Base-by-base conservation (phyloP, 2,113 vertebrate species). In the Crocuta crocuta region DNA sequence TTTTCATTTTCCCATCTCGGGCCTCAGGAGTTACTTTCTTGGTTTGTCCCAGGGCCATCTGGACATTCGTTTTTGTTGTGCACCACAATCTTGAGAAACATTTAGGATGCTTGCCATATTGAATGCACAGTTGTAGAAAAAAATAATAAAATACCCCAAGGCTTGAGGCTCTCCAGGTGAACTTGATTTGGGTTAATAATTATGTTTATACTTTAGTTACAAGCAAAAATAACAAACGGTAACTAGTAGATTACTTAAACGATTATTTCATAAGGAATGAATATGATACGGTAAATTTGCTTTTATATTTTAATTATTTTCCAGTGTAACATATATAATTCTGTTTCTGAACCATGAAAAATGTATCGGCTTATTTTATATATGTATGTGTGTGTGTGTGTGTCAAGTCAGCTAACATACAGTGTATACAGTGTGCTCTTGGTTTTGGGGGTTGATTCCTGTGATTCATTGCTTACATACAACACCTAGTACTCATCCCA, bases 281-380 rank as follows among this genome's bases (percentile, higher is more conserved):
- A 23, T 74, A 65, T 94, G 48, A 23, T n/a, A 82, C 1, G 70
- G 9, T 68, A 78, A 53, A 61, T 87, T 96, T 80, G 3, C 33
- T 97, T 93, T 82, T 79, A 31, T 83, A 31, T 95, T 95, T 95
- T 68, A 50, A 95, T 95, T 76, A 84, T 97, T 95, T 90, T 80
- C 65, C 43, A 73, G 55, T 55, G 45, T 13, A 45, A 31, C 15
- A n/a, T 58, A 28, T 50, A 63, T 23, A 65, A 39, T 95, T 93
- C 78, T 95, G 24, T 65, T 95, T 26, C 55, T 81, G 73, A 95
- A 33, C 84, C 39, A 39, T 10, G 53, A 93, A 82, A 92, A 92
- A 45, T 23, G 31, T 53, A 43, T 24, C 39, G 39, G 71, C 11
- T 86, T 65, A 65, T 66, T 58, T 21, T 61, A 61, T 61, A 23